Percentiles rank a stretch among this genome's conserved stretches.
Conservation (phyloP, 2,888 invertebrate species). For the Drosophila monieri region DNA sequence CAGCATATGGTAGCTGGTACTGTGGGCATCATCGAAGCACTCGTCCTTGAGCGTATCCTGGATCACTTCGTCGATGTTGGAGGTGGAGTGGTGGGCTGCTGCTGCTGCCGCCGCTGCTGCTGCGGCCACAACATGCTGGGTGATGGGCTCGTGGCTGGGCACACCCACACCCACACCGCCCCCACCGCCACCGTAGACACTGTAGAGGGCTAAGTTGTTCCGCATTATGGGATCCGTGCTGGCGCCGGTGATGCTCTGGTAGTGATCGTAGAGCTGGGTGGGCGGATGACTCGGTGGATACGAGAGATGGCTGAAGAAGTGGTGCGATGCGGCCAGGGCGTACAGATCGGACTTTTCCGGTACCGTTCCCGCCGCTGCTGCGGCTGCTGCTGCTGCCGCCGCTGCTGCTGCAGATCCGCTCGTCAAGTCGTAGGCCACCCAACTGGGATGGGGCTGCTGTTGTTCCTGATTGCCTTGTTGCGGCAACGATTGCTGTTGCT, state of each 20-base stretch:
- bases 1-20: slow-evolving; percentile 81
- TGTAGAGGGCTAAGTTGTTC: slow-evolving; percentile 79
- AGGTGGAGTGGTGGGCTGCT: slow-evolving; percentile 61
- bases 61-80: slow-evolving; percentile 83
- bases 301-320: slow-evolving; percentile 62
- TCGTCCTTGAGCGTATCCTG: slow-evolving; percentile 84
- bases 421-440: slow-evolving; percentile 65
- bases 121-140: slow-evolving; percentile 60
- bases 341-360: slow-evolving; percentile 58
- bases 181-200: slow-evolving; percentile 58
- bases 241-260: slow-evolving; percentile 52
- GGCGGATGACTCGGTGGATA: slow-evolving; percentile 50
- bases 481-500: slow-evolving; percentile 10
- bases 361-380: slow-evolving; percentile 16
- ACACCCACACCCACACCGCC: slow-evolving; percentile 45
- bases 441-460: slow-evolving; percentile 51
- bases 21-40: slow-evolving; percentile 81
- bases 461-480: slow-evolving; percentile 32
- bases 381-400: slow-evolving; percentile 50
- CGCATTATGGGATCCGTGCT: slow-evolving; percentile 79
- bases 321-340: slow-evolving; percentile 64
- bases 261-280: slow-evolving; percentile 64
- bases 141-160: slow-evolving; percentile 60
- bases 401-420: slow-evolving; percentile 54
- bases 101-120: slow-evolving; percentile 62